Evolutionary conservation across 2,797 vertebrate genomes (phyloP).

Genomic region (Psittacula echo): DNA sequence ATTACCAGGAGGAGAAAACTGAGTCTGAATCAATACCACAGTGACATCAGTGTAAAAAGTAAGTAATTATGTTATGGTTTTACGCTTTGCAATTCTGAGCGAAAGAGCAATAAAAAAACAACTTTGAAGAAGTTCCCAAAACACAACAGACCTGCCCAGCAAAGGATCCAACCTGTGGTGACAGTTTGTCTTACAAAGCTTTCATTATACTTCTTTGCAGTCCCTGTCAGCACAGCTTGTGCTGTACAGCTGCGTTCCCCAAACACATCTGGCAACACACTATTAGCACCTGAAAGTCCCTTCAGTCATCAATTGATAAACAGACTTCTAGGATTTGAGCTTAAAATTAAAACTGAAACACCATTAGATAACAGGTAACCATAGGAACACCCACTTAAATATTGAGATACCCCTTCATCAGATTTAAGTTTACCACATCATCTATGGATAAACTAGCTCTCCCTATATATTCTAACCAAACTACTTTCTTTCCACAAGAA

Average conservation of each 20-base stretch:
- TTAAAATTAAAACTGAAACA: neutral
- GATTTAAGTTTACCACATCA: neutral
- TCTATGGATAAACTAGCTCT: neutral
- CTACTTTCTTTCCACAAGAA: neutral
- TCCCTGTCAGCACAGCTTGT: rapidly evolving
- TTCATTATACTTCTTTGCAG: neutral
- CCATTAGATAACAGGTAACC: neutral
- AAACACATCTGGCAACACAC: neutral
- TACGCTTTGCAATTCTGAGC: neutral
- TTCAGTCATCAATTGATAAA: neutral
- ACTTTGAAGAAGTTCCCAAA: neutral
- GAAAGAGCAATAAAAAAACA: neutral
- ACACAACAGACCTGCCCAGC: neutral
- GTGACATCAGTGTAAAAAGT: neutral
- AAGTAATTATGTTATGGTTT: neutral
- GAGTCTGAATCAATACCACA: neutral
- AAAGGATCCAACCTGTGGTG: rapidly evolving
- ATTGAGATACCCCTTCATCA: neutral
- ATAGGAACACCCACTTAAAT: rapidly evolving
- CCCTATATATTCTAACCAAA: neutral
- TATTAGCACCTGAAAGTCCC: neutral
- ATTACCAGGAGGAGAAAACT: neutral
- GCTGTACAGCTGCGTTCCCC: neutral
- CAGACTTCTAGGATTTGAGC: neutral
- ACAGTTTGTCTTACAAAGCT: neutral